A percentile compares a stretch with the other conserved stretches of the same genome.
phyloP scores from a whole-genome alignment of 2,113 vertebrate species.

The Budorcas taxicolor region DNA sequence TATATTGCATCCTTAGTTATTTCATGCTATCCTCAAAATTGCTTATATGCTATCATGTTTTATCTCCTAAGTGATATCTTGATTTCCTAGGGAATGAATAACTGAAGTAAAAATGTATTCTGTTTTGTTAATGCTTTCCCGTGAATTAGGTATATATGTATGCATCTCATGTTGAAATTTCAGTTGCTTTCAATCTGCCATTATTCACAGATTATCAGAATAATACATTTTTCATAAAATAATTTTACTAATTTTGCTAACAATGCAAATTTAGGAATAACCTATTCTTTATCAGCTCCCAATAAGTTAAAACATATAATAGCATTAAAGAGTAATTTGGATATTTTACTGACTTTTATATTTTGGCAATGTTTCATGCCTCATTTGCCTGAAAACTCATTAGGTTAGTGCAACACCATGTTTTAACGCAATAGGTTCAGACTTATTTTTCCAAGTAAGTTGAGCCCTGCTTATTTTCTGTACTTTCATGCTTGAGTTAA shows the following conservation, averaged over 20 bases:
- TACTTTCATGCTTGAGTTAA: slow-evolving; percentile 75
- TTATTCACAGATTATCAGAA: slow-evolving; percentile 59
- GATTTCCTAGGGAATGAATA: not conserved
- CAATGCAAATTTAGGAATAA: slow-evolving; percentile 70
- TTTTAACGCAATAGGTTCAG: slow-evolving; percentile 78
- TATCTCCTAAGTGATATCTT: not conserved
- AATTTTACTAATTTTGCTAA: slow-evolving; percentile 44
- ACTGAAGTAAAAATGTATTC: not conserved
- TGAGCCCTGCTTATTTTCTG: slow-evolving; percentile 73
- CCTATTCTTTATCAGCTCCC: slow-evolving; percentile 66
- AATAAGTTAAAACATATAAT: slow-evolving; percentile 79
- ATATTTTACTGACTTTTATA: slow-evolving; percentile 78
- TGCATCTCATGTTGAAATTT: slow-evolving; percentile 34
- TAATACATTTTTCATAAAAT: slow-evolving; percentile 52
- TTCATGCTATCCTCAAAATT: not conserved
- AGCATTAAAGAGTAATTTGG: slow-evolving; percentile 75
- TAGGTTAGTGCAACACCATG: slow-evolving; percentile 72
- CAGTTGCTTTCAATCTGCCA: slow-evolving; percentile 34
- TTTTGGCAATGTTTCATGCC: slow-evolving; percentile 80
- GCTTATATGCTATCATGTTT: not conserved
- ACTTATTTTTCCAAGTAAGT: slow-evolving; percentile 70
- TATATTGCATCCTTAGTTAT: not conserved
- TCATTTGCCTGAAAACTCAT: slow-evolving; percentile 82
- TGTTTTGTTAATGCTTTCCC: slow-evolving; percentile 17
- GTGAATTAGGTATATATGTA: not conserved